A percentile compares a stretch with the other conserved stretches of the same genome.
These are phyloP conservation scores for Drosophila flavopinicola DNA, from an alignment of 2,888 invertebrate species.

Conservation along the genomic window DNA sequence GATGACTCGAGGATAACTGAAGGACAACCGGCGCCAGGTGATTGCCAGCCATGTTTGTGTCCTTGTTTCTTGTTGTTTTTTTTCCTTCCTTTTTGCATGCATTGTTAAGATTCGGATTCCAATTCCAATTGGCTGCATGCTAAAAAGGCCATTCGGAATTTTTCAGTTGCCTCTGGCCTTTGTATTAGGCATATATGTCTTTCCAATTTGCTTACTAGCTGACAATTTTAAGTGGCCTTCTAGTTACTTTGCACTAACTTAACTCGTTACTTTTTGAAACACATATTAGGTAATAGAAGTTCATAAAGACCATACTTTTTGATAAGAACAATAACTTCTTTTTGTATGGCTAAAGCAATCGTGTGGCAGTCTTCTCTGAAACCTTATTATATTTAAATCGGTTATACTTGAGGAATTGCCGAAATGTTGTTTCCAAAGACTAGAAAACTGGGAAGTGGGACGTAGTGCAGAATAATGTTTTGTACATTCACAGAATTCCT, in stretches of 20 bases:
- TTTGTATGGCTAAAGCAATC: too few relatives aligned
- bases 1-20: slow-evolving; percentile 32
- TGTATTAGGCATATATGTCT: slow-evolving; percentile 18
- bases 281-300: background rate
- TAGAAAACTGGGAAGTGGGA: too few relatives aligned
- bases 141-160: slow-evolving; percentile 14
- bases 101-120: slow-evolving; percentile 48
- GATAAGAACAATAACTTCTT: too few relatives aligned
- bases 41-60: slow-evolving; percentile 62
- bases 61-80: slow-evolving; percentile 34
- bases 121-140: slow-evolving; percentile 51
- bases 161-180: slow-evolving; percentile 15
- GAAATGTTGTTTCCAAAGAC: too few relatives aligned
- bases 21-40: slow-evolving; percentile 61
- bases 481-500: too few relatives aligned
- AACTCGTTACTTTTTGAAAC: background rate
- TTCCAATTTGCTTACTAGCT: slow-evolving; percentile 19
- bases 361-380: too few relatives aligned
- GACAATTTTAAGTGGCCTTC: slow-evolving; percentile 4
- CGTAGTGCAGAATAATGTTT: too few relatives aligned
- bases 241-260: background rate
- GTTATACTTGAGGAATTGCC: too few relatives aligned
- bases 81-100: slow-evolving; percentile 26
- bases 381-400: too few relatives aligned
- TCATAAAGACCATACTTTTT: background rate